Evolutionary conservation across 2,888 invertebrate species (phyloP), one percentile per base, ranked within the genome.

Genomic region (Orthosia gothica): DNA sequence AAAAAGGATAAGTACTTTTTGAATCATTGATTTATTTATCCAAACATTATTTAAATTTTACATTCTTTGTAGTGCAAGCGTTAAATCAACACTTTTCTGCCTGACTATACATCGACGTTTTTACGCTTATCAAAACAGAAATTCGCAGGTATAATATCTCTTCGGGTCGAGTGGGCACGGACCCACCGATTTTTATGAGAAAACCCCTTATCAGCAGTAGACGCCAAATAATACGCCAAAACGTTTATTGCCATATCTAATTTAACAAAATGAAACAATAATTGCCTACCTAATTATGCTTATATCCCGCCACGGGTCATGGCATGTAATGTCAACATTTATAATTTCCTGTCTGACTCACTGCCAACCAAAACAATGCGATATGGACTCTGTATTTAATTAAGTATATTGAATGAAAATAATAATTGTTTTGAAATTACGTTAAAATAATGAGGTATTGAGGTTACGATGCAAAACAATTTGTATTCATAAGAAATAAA

Each of bases 331-430:
- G 20, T 72, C 52, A 83, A 83, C 79, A 59, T 54, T 54, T 62
- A 67, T 65, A 64, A 61, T 84, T 81, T 84, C 84, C 81, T 84
- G 62, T 50, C 32, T 81, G 84, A 84, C n/a, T 81, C 84, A 79
- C 11, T 40, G 5, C 15, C 55, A 63, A 13, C 15, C 45, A 61
- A 62, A 81, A 72, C 65, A 79, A 16, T 40, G 47, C 62, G 65
- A 69, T 79, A 83, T 1, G 26, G 50, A 62, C 49, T 54, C 12
- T 45, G 32, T 50, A 3, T n/a, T n/a, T 26, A 50, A 52, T 76
- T 16, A 18, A 18, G 7, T 59, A 54, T 52, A 52, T 50, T 0
- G 55, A 62, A 58, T n/a, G 49, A 49, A 69, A 52, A 66, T 74
- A 57, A 58, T 50, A 45, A 57, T 57, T 65, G 58, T 50, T 26